Evolutionary conservation across 2,797 vertebrate genomes (phyloP).

Genomic region (Valencia hispanica): DNA sequence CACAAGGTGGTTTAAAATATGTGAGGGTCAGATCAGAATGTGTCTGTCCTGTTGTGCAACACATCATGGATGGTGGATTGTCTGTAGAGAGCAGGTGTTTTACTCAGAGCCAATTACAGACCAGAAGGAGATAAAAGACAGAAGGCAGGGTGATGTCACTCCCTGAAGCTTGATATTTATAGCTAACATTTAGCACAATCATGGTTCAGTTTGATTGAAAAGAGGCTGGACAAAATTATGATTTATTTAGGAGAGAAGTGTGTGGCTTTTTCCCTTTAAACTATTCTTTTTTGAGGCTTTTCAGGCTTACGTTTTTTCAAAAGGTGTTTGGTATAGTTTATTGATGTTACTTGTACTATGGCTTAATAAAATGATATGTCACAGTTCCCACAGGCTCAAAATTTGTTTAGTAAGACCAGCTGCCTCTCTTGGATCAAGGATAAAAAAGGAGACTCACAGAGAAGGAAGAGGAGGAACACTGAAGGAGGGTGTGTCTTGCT

Average conservation of each 20-base stretch:
- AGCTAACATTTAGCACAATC: neutral
- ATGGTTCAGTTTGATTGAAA: neutral
- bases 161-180: constrained; percentile 16
- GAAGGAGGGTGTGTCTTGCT: constrained; percentile 60
- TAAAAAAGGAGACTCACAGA: neutral
- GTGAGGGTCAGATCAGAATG: neutral
- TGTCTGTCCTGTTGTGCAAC: constrained; percentile 6
- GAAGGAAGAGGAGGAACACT: constrained; percentile 27
- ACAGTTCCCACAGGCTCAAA: neutral
- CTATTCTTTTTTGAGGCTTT: too few species aligned
- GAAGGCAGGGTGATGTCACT: constrained; percentile 1
- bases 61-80: constrained; percentile 10
- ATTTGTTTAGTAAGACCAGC: neutral
- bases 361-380: neutral
- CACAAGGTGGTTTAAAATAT: neutral
- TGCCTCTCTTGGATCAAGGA: constrained; percentile 16
- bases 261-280: neutral
- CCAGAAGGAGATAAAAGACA: constrained; percentile 33
- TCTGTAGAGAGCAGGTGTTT: constrained; percentile 27
- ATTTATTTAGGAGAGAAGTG: neutral
- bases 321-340: neutral
- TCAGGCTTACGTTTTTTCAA: neutral
- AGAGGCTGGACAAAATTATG: neutral
- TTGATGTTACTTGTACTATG: neutral
- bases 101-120: constrained; percentile 38